Conservation (phyloP, 2,113 vertebrate genomes). For the Takifugu flavidus region DNA sequence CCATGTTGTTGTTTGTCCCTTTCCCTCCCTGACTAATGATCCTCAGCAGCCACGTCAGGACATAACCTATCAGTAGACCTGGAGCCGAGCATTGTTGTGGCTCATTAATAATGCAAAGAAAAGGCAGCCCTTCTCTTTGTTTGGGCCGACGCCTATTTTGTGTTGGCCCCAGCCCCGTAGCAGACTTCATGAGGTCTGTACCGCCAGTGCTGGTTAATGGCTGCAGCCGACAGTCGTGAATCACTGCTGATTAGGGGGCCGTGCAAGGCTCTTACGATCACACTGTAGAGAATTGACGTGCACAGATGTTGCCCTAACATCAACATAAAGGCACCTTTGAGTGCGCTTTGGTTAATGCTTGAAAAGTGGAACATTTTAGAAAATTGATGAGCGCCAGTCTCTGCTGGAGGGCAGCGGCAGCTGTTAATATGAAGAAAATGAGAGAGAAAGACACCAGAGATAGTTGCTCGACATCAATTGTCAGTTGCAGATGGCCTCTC, state of each 20-base stretch:
- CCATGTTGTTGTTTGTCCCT: constrained; percentile 49
- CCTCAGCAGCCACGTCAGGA: constrained; percentile 33
- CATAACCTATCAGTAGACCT: constrained; percentile 50
- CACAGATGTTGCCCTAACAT: constrained; percentile 35
- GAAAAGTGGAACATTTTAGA: constrained; percentile 21
- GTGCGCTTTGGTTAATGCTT: constrained; percentile 40
- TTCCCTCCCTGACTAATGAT: constrained; percentile 63
- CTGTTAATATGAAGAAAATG: constrained; percentile 43
- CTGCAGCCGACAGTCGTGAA: constrained; percentile 28
- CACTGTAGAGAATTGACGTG: constrained; percentile 23
- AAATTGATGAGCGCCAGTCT: background rate
- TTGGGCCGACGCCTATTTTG: constrained; percentile 30
- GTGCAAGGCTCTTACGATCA: constrained; percentile 11
- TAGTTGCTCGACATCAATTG: constrained; percentile 17
- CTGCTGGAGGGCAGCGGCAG: constrained; percentile 28
- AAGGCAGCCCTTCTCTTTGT: constrained; percentile 40
- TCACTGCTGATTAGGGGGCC: constrained; percentile 38
- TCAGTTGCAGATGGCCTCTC: constrained; percentile 43
- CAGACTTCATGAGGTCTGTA: constrained; percentile 33
- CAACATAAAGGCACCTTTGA: constrained; percentile 13
- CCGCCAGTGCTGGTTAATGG: constrained; percentile 38
- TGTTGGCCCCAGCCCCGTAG: constrained; percentile 7
- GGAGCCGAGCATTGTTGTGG: constrained; percentile 58
- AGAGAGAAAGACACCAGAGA: constrained; percentile 7
- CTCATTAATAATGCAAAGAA: constrained; percentile 67